Base-by-base conservation (phyloP, 2,113 vertebrate genomes). In the Pedetes capensis region DNA sequence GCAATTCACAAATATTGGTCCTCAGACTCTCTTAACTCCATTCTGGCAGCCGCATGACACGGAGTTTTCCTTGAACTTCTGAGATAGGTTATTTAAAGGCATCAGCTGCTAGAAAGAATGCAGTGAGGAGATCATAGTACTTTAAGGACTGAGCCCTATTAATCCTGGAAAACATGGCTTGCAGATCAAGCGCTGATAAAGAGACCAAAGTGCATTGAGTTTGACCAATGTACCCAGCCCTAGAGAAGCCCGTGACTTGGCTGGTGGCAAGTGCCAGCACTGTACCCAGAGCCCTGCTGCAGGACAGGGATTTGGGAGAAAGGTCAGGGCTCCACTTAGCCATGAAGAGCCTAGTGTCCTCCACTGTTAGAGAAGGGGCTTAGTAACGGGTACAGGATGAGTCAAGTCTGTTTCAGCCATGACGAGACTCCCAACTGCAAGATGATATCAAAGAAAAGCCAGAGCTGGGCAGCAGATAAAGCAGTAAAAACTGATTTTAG, bases 71-170 rank as follows among this genome's bases (percentile, higher is more conserved):
- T 90, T 47, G 68, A 59, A 87, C 90, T 91, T 92, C 91, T 94
- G 69, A 93, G 37, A 32, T 53, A 59, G 57, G 51, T 94, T 96
- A 94, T 96, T 95, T 89, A 96, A 96, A 94, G 87, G 29, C 57
- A 79, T 87, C 87, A 89, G 83, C 89, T 93, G 93, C 89, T 59
- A 57, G 22, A 51, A 89, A 87, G 63, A 79, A 83, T 84, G 64
- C 42, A 39, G 74, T 25, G 23, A 74, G 53, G 47, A 92, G 81
- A 88, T 74, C 80, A 61, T 27, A n/a, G 20, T 55, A 68, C 47
- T 17, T 88, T 69, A 49, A 59, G 55, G 37, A 69, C 69, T 49
- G 69, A 93, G 63, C 64, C 82, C 64, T 42, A 32, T 71, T 86
- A 93, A 87, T 89, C 89, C 75, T 68, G 25, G 91, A 91, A 86